phyloP scores from a whole-genome alignment of 2,797 vertebrate species.

The Chanos chanos region DNA sequence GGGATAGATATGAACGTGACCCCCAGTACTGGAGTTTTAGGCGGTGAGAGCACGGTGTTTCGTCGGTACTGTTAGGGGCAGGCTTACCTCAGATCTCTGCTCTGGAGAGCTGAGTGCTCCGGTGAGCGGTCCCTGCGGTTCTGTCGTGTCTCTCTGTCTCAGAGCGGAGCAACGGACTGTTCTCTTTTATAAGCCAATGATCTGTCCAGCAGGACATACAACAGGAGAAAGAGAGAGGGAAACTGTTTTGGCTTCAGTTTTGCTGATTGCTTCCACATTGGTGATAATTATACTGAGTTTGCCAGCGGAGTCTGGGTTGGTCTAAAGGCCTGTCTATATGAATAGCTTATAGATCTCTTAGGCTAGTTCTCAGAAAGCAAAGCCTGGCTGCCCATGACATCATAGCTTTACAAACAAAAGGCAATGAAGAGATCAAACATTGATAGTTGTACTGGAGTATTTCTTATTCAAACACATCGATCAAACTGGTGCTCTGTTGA shows the following conservation, averaged over 20 bases:
- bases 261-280: constrained; percentile 73
- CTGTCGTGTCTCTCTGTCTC: constrained; percentile 27
- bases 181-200: constrained; percentile 55
- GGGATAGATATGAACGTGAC: too few species aligned
- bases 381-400: too few species aligned
- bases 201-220: constrained; percentile 35
- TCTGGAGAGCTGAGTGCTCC: constrained; percentile 31
- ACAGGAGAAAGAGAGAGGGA: constrained; percentile 23
- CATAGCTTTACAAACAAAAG: too few species aligned
- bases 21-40: too few species aligned
- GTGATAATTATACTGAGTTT: constrained; percentile 43
- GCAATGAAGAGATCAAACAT: too few species aligned
- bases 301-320: constrained; percentile 36
- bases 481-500: too few species aligned
- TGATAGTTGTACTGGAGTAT: too few species aligned
- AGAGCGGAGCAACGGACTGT: constrained; percentile 42
- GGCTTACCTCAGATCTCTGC: constrained; percentile 36
- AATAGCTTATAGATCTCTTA: background rate
- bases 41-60: too few species aligned
- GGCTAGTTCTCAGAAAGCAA: too few species aligned
- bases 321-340: constrained; percentile 4
- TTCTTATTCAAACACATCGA: too few species aligned
- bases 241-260: constrained; percentile 52
- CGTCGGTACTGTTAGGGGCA: too few species aligned
- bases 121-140: background rate